A percentile compares a stretch with the other conserved stretches of the same genome.
phyloP scores from a whole-genome alignment of 2,888 invertebrate genomes.

The Crocallis elinguaria region DNA sequence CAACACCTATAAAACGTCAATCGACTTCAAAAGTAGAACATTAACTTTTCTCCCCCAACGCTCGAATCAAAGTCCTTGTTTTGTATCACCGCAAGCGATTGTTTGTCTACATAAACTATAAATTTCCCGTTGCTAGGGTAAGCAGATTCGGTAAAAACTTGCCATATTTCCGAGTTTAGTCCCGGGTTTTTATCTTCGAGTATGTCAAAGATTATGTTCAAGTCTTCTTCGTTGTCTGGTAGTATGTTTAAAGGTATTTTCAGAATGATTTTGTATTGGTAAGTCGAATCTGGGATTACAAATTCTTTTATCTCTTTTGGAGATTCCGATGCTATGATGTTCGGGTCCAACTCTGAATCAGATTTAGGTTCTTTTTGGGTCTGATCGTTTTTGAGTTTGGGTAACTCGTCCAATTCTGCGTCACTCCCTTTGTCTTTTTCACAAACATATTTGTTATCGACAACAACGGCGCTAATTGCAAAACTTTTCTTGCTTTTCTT shows the following conservation, averaged over 20 bases:
- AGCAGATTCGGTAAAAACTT: constrained; percentile 50
- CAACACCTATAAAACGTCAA: neutral
- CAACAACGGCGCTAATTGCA: neutral
- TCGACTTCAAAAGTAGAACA: constrained; percentile 56
- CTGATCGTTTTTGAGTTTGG: constrained; percentile 34
- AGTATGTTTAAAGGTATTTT: constrained; percentile 64
- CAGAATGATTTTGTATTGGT: constrained; percentile 58
- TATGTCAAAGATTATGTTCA: constrained; percentile 69
- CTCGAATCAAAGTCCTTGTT: constrained; percentile 59
- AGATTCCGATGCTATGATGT: constrained; percentile 41
- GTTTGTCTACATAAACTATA: constrained; percentile 60
- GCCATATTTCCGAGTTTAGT: constrained; percentile 70
- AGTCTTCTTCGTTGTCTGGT: constrained; percentile 66
- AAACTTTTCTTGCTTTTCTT: constrained; percentile 24
- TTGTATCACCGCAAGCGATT: constrained; percentile 61
- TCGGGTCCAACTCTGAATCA: constrained; percentile 41
- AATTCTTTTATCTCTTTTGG: constrained; percentile 33
- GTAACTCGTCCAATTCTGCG: constrained; percentile 33
- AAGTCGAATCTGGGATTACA: constrained; percentile 37
- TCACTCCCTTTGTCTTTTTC: constrained; percentile 35
- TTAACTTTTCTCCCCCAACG: constrained; percentile 65
- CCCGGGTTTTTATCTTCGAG: constrained; percentile 74
- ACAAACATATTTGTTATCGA: constrained; percentile 4
- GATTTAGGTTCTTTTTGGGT: constrained; percentile 13
- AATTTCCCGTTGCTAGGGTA: constrained; percentile 66